phyloP scores from a whole-genome alignment of 2,113 vertebrate genomes.

The Aptenodytes forsteri region DNA sequence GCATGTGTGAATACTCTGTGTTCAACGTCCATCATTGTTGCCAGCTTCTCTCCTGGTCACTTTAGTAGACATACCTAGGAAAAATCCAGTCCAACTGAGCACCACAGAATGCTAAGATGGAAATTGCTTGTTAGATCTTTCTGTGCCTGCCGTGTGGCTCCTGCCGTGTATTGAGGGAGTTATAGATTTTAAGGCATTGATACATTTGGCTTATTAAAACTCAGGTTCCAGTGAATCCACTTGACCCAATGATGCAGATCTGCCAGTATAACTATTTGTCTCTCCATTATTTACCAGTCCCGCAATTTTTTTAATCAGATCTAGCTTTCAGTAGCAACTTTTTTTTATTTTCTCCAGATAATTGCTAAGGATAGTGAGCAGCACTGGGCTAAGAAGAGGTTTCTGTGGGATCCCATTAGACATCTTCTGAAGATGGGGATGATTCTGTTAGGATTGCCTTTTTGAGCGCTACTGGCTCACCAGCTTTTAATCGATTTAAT shows the following conservation, averaged over 20 bases:
- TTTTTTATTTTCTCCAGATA: neutral
- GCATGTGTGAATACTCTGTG: neutral
- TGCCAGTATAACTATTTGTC: neutral
- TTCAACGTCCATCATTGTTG: neutral
- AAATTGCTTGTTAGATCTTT: neutral
- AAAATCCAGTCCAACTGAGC: neutral
- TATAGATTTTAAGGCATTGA: neutral
- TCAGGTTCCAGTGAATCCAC: neutral
- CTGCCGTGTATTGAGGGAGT: neutral
- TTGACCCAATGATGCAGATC: neutral
- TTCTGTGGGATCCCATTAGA: constrained; percentile 1
- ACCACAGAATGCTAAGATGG: neutral
- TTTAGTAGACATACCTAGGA: neutral
- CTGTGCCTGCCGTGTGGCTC: neutral
- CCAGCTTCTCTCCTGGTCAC: neutral
- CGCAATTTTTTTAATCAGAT: neutral
- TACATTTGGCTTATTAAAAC: neutral
- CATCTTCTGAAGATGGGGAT: neutral
- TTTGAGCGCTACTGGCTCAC: neutral
- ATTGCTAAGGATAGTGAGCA: neutral
- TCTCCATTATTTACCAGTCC: neutral
- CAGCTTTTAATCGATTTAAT: constrained; percentile 38
- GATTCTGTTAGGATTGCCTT: constrained; percentile 36
- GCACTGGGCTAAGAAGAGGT: neutral
- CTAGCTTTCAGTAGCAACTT: neutral